phyloP scores from a whole-genome alignment of 2,888 invertebrate species.

The Melanotus villosus region DNA sequence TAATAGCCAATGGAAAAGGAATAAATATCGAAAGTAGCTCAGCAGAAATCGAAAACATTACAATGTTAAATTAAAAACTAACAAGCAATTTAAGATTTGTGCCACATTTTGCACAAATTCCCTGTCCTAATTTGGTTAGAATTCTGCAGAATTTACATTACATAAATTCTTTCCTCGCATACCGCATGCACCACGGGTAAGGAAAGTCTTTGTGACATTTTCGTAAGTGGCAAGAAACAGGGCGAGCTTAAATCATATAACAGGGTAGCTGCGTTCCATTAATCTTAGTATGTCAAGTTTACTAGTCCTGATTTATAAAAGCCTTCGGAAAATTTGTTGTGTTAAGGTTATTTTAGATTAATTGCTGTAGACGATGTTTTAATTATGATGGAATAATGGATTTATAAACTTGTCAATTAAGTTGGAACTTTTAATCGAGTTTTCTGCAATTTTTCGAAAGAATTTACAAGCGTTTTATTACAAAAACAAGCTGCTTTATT shows the following conservation, averaged over 20 bases:
- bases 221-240: not conserved
- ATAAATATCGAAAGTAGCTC: no score
- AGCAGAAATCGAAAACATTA: no score
- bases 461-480: no score
- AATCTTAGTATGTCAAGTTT: conserved; percentile 43
- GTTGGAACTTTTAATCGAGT: not conserved
- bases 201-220: not conserved
- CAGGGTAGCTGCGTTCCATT: conserved; percentile 20
- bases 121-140: conserved; percentile 6
- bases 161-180: conserved; percentile 7
- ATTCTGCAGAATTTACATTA: conserved; percentile 26
- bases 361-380: not conserved
- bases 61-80: no score
- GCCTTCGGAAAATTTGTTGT: not conserved
- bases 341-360: not conserved
- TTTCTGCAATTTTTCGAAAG: not conserved
- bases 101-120: not conserved
- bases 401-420: no score
- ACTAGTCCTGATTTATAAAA: conserved; percentile 41
- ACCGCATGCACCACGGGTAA: not conserved
- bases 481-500: not conserved
- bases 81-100: no score
- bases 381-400: no score
- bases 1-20: no score
- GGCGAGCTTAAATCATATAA: not conserved